Evolutionary conservation across 2,888 invertebrate genomes (phyloP), one percentile per base, ranked within the genome.

Genomic region (Caprella mutica): DNA sequence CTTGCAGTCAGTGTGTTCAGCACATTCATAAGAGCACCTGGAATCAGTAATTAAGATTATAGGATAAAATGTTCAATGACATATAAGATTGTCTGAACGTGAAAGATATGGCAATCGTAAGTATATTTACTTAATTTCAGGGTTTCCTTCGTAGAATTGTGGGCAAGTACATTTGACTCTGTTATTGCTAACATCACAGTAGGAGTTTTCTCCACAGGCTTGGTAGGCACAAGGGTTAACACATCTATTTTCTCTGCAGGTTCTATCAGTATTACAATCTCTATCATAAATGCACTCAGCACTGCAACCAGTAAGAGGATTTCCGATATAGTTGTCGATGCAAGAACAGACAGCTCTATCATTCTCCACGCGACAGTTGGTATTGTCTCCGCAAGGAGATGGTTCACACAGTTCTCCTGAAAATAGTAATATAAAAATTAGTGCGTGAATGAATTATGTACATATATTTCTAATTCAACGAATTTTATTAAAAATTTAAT

Each of bases 101-200:
- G n/a, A n/a, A n/a, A n/a, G n/a, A n/a, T n/a, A n/a, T n/a, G n/a
- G n/a, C 19, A 42, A 8, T 21, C 19, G 9, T 8, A 12, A 12
- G 3, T 44, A 24, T 12, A 27, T 46, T 23, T 24, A 48, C 55
- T 38, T 55, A 50, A 40, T 55, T 17, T 55, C 26, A 5, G 55
- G 50, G 27, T 55, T 55, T 48, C 61, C 57, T 19, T 27, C 35
- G 58, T 40, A 59, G 55, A 52, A 55, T 52, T 66, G 81, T 1
- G 89, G 88, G 71, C 89, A 90, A 55, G 85, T 86, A 73, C 89
- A 89, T 9, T 88, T 80, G 0, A 89, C 87, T 3, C 85, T 87
- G 52, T 85, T 77, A 4, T 82, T 85, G 33, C 68, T 78, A 39
- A 88, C 77, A 69, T 83, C 79, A 72, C 90, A 90, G 68, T 88